Evolutionary conservation across 2,797 vertebrate genomes (phyloP), one percentile per base, ranked within the genome.

Genomic region (Pelodytes ibericus): DNA sequence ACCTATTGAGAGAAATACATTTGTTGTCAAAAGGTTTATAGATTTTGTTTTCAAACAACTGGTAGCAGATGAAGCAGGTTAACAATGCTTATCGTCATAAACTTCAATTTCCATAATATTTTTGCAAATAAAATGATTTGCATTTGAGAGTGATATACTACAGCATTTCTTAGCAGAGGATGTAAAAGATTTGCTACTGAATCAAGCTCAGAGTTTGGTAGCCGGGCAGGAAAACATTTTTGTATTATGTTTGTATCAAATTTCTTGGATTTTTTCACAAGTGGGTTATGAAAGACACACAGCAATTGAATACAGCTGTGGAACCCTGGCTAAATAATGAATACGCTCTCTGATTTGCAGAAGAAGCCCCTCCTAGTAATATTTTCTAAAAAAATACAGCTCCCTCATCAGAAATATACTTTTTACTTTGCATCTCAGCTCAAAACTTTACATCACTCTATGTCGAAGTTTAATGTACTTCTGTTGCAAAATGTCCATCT

Each of bases 241-340:
- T 79, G 70, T 73, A 79, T 79, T 79, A 79, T 79, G 76, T 73
- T 73, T 73, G 65, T 73, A 69, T 79, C 71, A 62, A 69, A 79
- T 79, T 79, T 73, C 76, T 72, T 68, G 69, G 57, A 79, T 79
- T 79, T 68, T 79, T 79, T 73, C 65, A 73, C 76, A 79, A 79
- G 76, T 79, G 71, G 76, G 76, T 53, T 68, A 71, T 62, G 70
- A 73, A 73, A 73, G 63, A 79, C 76, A 73, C 71, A 53, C 31
- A 56, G 76, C 76, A 73, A 79, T 79, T 79, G 76, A 79, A 73
- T 68, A 53, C 76, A 79, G 76, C 76, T 79, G 76, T 68, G 63
- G 31, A 62, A 44, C 44, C 8, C 29, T 18, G 64, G 56, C 67
- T 68, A 63, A 61, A 79, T 73, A 79, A 73, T 79, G 76, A 79